These are phyloP conservation scores for Tetheella fluctuosa DNA, from an alignment of 2,888 invertebrate genomes.

Conservation along the genomic window DNA sequence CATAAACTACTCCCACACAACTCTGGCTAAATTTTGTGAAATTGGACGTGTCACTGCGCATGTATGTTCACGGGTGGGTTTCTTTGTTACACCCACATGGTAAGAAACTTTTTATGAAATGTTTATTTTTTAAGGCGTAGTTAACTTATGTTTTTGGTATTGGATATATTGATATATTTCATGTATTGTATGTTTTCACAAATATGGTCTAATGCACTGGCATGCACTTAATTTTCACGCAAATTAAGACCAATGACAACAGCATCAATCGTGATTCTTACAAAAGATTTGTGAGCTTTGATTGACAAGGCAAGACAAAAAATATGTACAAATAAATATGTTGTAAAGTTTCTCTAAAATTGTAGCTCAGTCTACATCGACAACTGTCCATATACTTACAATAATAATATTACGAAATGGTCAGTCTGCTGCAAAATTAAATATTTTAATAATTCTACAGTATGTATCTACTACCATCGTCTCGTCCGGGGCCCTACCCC, in stretches of 20 bases:
- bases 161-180: not conserved
- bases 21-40: not conserved
- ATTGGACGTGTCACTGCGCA: not conserved
- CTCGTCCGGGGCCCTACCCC: no score
- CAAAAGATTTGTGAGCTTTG: no score
- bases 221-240: no score
- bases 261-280: no score
- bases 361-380: no score
- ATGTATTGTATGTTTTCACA: not conserved
- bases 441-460: no score
- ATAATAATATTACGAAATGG: no score
- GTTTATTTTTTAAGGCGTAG: not conserved
- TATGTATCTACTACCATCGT: no score
- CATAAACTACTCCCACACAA: slow-evolving; percentile 4
- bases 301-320: not conserved
- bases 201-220: not conserved
- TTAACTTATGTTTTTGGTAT: not conserved
- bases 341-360: no score
- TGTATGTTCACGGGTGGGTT: not conserved
- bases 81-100: not conserved
- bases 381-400: no score
- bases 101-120: not conserved
- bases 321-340: no score
- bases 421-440: no score
- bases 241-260: not conserved